Evolutionary conservation across 2,113 vertebrate species (phyloP), one percentile per base, ranked within the genome.

Genomic region (Brachypodius melanocephalos): DNA sequence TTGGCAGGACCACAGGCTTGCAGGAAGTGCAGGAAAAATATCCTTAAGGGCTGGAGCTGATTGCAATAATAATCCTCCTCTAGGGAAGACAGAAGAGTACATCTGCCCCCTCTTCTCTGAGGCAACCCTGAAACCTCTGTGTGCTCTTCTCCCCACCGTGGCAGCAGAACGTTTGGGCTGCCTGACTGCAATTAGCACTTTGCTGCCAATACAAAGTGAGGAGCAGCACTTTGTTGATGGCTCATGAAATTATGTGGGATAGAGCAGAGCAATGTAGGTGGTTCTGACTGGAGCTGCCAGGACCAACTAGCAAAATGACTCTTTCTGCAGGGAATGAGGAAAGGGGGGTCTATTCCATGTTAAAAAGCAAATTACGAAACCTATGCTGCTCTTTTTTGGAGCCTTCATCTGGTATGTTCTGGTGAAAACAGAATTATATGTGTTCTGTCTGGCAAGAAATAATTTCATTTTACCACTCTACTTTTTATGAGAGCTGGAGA

Each of bases 271-370:
- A 62, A 77, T 65, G 78, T 95, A 85, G 95, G 84, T 90, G 45
- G 43, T 79, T 95, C 91, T 77, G 51, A 82, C 58, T 79, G 36
- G 51, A 96, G 52, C 73, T 90, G 73, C 83, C 90, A 93, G 95
- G 68, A 73, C 79, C 76, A 89, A 52, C 55, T 81, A 85, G 28
- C 25, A 45, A 94, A 95, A 94, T 77, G 2, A 43, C 25, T 75
- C 55, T 68, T 88, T 74, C 66, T 80, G 36, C 49, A 88, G 74
- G n/a, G 82, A 80, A 85, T 75, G 49, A 88, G 34, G 63, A 69
- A 49, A 80, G 7, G 57, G 26, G 28, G 17, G 25, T 58, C 85
- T 73, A 68, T 54, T 83, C 17, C 21, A 14, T 36, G 52, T 38
- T 80, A 68, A 85, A 88, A 88, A 77, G 14, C 26, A 69, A 83